Evolutionary conservation across 2,113 vertebrate species (phyloP).

Genomic region (Epinephelus lanceolatus): DNA sequence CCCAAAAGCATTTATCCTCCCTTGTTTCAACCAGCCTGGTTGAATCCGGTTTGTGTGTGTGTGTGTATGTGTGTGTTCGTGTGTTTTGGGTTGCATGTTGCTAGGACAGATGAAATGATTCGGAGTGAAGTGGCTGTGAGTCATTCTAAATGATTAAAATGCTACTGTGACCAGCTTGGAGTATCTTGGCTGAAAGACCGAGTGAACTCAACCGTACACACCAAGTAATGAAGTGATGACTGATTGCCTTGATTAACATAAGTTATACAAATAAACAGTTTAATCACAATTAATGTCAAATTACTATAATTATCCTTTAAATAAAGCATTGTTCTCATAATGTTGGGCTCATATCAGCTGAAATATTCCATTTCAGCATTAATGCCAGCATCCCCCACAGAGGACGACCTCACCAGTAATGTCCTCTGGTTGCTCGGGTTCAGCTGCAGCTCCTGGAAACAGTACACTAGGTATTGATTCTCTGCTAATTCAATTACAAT

Average conservation of each 20-base stretch:
- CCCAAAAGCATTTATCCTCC: conserved; percentile 58
- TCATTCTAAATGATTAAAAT: conserved; percentile 79
- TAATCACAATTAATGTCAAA: conserved; percentile 73
- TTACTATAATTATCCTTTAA: conserved; percentile 58
- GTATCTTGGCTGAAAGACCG: conserved; percentile 68
- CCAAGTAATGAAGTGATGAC: conserved; percentile 66
- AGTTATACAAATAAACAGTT: conserved; percentile 70
- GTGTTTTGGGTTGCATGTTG: conserved; percentile 42
- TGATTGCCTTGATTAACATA: conserved; percentile 71
- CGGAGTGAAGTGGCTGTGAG: conserved; percentile 73
- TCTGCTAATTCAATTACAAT: background rate
- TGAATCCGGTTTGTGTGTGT: conserved; percentile 13
- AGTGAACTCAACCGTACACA: conserved; percentile 62
- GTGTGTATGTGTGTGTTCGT: background rate
- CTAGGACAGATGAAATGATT: conserved; percentile 72
- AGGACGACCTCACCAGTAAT: conserved; percentile 15
- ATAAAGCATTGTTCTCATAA: conserved; percentile 37
- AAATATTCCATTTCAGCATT: conserved; percentile 31
- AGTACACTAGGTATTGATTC: background rate
- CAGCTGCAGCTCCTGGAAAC: background rate
- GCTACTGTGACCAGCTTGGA: conserved; percentile 69
- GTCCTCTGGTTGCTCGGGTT: background rate
- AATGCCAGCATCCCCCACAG: conserved; percentile 19
- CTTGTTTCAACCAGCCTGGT: conserved; percentile 53
- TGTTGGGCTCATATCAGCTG: conserved; percentile 16